Conservation (phyloP, 2,113 vertebrate genomes). For the Trinectes maculatus region DNA sequence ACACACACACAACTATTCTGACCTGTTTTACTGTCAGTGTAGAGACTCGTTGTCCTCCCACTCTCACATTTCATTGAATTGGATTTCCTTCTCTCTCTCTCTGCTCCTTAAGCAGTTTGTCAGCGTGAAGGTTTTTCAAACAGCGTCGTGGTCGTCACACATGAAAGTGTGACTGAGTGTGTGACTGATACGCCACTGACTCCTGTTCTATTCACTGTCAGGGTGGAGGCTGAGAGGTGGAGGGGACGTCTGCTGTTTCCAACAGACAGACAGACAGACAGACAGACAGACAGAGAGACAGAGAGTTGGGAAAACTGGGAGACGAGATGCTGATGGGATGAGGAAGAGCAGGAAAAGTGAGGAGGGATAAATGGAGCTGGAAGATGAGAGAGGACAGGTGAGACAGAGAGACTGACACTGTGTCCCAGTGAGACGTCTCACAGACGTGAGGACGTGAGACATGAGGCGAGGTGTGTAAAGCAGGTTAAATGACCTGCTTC, state of each 20-base stretch:
- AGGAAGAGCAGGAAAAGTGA: conserved; percentile 8
- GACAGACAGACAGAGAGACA: background rate
- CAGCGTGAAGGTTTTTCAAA: conserved; percentile 51
- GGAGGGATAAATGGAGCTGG: conserved; percentile 21
- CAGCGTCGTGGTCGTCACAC: too few species aligned
- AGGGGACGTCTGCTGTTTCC: background rate
- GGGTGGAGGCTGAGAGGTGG: conserved; percentile 48
- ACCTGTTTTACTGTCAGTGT: too few species aligned
- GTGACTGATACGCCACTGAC: conserved; percentile 53
- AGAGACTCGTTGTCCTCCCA: too few species aligned
- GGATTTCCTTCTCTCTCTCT: conserved; percentile 54
- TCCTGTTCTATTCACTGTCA: conserved; percentile 65
- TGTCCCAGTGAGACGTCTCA: too few species aligned
- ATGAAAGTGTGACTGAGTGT: too few species aligned
- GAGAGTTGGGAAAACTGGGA: background rate
- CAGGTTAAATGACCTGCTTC: too few species aligned
- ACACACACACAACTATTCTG: too few species aligned
- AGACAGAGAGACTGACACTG: conserved; percentile 17
- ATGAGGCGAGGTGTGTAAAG: too few species aligned
- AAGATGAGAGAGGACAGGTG: background rate
- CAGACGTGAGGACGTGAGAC: too few species aligned
- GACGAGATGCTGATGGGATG: conserved; percentile 7
- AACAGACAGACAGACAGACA: too few species aligned
- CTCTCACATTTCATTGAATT: conserved; percentile 54
- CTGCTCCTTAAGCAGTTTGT: conserved; percentile 56